Evolutionary conservation across 1,140 invertebrate species (phyloP), one percentile per base, ranked within the genome.

Genomic region (Pseudomyrmex gracilis): DNA sequence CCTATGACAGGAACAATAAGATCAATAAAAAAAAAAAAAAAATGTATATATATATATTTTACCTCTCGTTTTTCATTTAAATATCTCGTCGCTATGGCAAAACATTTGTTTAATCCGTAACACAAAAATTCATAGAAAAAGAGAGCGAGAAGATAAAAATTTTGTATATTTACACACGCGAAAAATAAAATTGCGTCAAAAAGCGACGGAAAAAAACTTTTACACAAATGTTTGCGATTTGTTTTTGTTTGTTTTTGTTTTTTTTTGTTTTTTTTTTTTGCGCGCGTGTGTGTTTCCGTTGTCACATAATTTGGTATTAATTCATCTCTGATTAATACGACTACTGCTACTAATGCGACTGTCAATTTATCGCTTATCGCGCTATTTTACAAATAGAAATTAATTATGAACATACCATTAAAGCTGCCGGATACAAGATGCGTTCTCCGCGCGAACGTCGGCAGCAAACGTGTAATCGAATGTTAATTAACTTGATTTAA

Each of bases 401-500:
- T 61, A 74, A 74, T 74, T 74, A 74, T 61, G 55, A 55, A 58
- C 20, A 60, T 61, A 60, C 43, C 17, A 60, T 60, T 70, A 17
- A 9, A 55, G 2, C 20, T 8, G 22, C 8, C 17, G 10, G 45
- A 74, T 74, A 61, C 71, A 74, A 74, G 45, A 49, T 63, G 24
- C 20, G 43, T 74, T 61, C 58, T 61, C 45, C 34, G 15, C 15
- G 5, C 34, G 20, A 20, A 9, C 24, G 45, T 45, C 73, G 22
- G 60, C 45, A 24, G 60, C 45, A 24, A 12, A 34, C 34, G 1
- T 15, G n/a, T 55, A 74, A 51, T 74, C 20, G 43, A 74, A 74
- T 61, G 51, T 63, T 74, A 74, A 74, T 74, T 63, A 74, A 63
- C 45, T 63, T 51, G 15, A 63, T 74, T 63, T 74, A 61, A 74